phyloP scores from a whole-genome alignment of 2,888 invertebrate genomes.

The Malacosoma neustria region DNA sequence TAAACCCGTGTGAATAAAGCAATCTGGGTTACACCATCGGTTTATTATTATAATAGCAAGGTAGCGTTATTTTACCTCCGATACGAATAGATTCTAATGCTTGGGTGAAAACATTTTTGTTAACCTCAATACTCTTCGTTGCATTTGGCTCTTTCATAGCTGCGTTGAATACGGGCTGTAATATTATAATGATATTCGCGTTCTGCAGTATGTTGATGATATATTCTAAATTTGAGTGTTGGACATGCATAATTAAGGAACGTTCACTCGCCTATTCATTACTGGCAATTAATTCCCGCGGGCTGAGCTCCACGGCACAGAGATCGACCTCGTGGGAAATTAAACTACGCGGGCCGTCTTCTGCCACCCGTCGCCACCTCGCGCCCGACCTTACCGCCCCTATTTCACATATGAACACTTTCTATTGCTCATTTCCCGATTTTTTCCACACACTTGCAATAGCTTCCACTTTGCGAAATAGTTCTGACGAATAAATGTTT shows the following conservation, averaged over 20 bases:
- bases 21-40: slow-evolving; percentile 37
- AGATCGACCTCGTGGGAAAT: slow-evolving; percentile 76
- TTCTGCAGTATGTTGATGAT: slow-evolving; percentile 4
- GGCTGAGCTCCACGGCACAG: slow-evolving; percentile 67
- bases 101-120: too few relatives aligned
- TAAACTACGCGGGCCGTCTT: slow-evolving; percentile 72
- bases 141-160: too few relatives aligned
- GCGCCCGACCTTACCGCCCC: slow-evolving; percentile 31
- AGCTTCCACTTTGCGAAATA: too few relatives aligned
- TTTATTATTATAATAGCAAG: slow-evolving; percentile 19
- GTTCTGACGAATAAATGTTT: too few relatives aligned
- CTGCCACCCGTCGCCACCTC: slow-evolving; percentile 48
- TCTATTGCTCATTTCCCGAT: slow-evolving; percentile 55
- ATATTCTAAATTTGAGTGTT: slow-evolving; percentile 11
- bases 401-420: slow-evolving; percentile 64
- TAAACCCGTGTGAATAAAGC: slow-evolving; percentile 60
- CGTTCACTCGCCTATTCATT: slow-evolving; percentile 74
- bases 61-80: slow-evolving; percentile 10
- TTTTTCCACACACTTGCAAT: slow-evolving; percentile 42
- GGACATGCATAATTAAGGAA: slow-evolving; percentile 64
- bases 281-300: slow-evolving; percentile 75
- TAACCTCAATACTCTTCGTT: too few relatives aligned
- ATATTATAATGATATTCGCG: too few relatives aligned
- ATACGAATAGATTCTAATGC: too few relatives aligned
- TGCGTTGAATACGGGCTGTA: too few relatives aligned